Conservation (phyloP, 2,888 invertebrate genomes). For the Rutpela maculata region DNA sequence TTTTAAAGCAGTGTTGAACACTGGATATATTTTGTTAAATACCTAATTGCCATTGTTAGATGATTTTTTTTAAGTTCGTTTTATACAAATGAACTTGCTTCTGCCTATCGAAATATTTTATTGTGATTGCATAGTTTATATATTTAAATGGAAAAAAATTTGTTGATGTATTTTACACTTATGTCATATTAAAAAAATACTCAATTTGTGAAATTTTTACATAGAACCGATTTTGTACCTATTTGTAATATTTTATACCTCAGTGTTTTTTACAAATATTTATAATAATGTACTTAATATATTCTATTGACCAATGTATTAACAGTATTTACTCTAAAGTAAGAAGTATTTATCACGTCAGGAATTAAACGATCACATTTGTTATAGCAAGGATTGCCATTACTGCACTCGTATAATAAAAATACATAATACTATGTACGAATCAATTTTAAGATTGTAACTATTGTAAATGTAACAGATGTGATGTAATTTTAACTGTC, state of each 20-base stretch:
- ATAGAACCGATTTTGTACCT: slow-evolving; percentile 64
- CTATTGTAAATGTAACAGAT: slow-evolving; percentile 56
- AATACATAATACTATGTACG: slow-evolving; percentile 18
- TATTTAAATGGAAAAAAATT: slow-evolving; percentile 43
- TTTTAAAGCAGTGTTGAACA: slow-evolving; percentile 37
- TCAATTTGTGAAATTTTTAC: slow-evolving; percentile 58
- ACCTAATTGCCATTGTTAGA: slow-evolving; percentile 55
- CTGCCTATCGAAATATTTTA: slow-evolving; percentile 43
- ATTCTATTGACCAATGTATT: slow-evolving; percentile 65
- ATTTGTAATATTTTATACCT: slow-evolving; percentile 71
- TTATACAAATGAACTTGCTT: slow-evolving; percentile 34
- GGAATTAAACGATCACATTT: slow-evolving; percentile 57
- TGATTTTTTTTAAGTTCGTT: slow-evolving; percentile 40
- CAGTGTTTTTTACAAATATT: slow-evolving; percentile 68
- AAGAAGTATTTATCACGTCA: slow-evolving; percentile 56
- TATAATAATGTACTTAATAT: slow-evolving; percentile 67
- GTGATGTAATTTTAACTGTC: slow-evolving; percentile 57
- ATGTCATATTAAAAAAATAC: slow-evolving; percentile 53
- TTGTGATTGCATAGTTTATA: slow-evolving; percentile 48
- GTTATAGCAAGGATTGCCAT: slow-evolving; percentile 48
- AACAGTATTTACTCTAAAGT: slow-evolving; percentile 64
- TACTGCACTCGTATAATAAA: slow-evolving; percentile 43
- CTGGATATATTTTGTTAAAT: slow-evolving; percentile 47
- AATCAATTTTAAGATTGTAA: slow-evolving; percentile 37
- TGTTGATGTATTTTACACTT: slow-evolving; percentile 56